Base-by-base conservation (phyloP, 23 tunicate species). In the Botrylloides violaceus region DNA sequence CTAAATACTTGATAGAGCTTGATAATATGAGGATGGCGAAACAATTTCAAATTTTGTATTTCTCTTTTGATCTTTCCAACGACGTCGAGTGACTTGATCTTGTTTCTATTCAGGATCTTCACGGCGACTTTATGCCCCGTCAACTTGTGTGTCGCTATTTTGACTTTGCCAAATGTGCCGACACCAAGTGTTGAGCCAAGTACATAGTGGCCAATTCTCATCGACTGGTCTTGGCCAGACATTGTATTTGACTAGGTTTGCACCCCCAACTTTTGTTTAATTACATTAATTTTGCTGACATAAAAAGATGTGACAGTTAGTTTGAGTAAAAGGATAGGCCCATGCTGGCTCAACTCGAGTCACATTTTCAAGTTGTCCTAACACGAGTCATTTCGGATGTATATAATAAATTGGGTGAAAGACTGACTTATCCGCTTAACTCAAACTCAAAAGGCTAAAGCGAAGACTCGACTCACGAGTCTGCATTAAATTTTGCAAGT, bases 161-260 rank as follows among this genome's bases (percentile, higher is more conserved):
- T 95, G 29, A 95, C 99, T 76, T 95, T 95, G 58, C 99, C 99
- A 75, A 95, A 95, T 7, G 96, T 95, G 29, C 99, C 99, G 60
- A 70, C 75, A 20, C 99, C 99, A 32, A 95, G 81, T 28, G 99
- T 95, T 53, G 81, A 73, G 6, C 99, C 99, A 27, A 95, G 86
- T 34, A 87, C 15, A 56, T 95, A 95, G 64, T 95, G 99, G 6
- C 89, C 96, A 29, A 95, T 83, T 48, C 79, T 88, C 35, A 88
- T 79, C 18, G 70, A 33, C 33, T 63, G 70, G 33, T 19, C 33
- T 63, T 63, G 70, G 70, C 4, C 28, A 30, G 70, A 31, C 70
- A 63, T 63, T 7, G 32, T 34, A 25, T 43, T 43, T 9, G 9
- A 7, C 53, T 43, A 9, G 53, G 15, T 7, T n/a, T n/a, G n/a